These are phyloP conservation scores for Sinonovacula constricta DNA, from an alignment of 1,140 invertebrate genomes.

Conservation along the genomic window DNA sequence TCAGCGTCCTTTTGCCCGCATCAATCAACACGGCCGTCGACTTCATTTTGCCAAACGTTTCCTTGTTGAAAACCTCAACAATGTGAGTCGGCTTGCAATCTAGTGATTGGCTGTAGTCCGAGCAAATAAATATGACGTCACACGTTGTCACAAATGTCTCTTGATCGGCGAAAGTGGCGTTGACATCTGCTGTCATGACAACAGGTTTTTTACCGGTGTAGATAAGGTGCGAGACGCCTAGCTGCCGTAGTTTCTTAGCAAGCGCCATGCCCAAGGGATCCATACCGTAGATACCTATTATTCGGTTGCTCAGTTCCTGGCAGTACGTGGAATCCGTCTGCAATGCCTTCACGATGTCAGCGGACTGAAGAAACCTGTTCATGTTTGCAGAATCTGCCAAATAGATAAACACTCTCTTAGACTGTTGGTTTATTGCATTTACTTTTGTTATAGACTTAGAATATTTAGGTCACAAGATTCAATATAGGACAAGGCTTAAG, in stretches of 20 bases:
- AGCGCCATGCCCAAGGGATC: constrained; percentile 85
- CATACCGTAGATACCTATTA: constrained; percentile 91
- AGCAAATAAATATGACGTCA: constrained; percentile 74
- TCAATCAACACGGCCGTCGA: constrained; percentile 77
- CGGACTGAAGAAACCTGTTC: constrained; percentile 28
- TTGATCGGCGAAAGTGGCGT: constrained; percentile 66
- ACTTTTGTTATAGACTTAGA: too few species aligned
- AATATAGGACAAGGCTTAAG: too few species aligned
- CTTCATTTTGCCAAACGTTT: constrained; percentile 73
- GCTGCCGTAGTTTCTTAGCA: constrained; percentile 83
- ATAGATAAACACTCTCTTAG: too few species aligned
- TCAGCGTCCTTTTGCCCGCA: constrained; percentile 61
- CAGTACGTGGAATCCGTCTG: constrained; percentile 14
- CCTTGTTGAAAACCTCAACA: constrained; percentile 69
- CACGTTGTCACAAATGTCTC: constrained; percentile 66
- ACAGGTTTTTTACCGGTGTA: constrained; percentile 81
- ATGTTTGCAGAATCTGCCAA: constrained; percentile 21
- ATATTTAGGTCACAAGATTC: too few species aligned
- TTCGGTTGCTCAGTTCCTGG: constrained; percentile 80
- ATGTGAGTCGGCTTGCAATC: constrained; percentile 50
- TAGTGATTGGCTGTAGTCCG: constrained; percentile 43
- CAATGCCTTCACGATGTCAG: constrained; percentile 8
- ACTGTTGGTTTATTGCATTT: too few species aligned
- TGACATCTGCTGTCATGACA: constrained; percentile 29
- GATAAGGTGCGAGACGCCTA: constrained; percentile 84